Conservation (phyloP, 1,140 invertebrate species). For the Elymnias hypermnestra region DNA sequence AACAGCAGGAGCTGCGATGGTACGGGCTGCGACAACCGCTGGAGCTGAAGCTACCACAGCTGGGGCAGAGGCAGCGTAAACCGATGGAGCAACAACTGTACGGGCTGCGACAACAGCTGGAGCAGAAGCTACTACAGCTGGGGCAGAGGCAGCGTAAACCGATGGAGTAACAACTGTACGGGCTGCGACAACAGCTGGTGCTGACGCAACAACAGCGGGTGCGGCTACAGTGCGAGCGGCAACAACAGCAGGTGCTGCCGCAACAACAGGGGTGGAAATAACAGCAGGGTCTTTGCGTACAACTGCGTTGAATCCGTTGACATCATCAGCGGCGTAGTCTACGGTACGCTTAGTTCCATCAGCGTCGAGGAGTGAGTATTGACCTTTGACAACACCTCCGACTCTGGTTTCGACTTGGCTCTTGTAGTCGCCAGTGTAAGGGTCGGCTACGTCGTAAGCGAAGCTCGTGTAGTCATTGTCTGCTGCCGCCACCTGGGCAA, state of each 20-base stretch:
- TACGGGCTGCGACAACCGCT: conserved; percentile 20
- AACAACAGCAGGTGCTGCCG: neutral
- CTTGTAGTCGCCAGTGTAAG: conserved; percentile 73
- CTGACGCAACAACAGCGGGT: too few relatives aligned
- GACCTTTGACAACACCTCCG: conserved; percentile 77
- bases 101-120: too few relatives aligned
- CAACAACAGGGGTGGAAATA: conserved; percentile 8
- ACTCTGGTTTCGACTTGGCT: conserved; percentile 61
- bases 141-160: too few relatives aligned
- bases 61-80: conserved; percentile 11
- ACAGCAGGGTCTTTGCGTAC: conserved; percentile 35
- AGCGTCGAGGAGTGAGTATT: conserved; percentile 68
- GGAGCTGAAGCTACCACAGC: too few relatives aligned
- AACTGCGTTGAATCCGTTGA: conserved; percentile 35
- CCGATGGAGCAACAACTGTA: too few relatives aligned
- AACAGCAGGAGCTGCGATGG: conserved; percentile 18
- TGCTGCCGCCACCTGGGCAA: conserved; percentile 25
- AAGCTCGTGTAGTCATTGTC: conserved; percentile 50
- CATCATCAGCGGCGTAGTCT: conserved; percentile 67
- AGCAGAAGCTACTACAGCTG: too few relatives aligned
- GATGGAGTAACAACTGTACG: too few relatives aligned
- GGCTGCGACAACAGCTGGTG: neutral
- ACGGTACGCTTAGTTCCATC: conserved; percentile 72
- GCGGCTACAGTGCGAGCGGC: too few relatives aligned
- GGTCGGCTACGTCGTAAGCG: conserved; percentile 61